phyloP scores from a whole-genome alignment of 2,113 vertebrate species.

The Pluvialis apricaria region DNA sequence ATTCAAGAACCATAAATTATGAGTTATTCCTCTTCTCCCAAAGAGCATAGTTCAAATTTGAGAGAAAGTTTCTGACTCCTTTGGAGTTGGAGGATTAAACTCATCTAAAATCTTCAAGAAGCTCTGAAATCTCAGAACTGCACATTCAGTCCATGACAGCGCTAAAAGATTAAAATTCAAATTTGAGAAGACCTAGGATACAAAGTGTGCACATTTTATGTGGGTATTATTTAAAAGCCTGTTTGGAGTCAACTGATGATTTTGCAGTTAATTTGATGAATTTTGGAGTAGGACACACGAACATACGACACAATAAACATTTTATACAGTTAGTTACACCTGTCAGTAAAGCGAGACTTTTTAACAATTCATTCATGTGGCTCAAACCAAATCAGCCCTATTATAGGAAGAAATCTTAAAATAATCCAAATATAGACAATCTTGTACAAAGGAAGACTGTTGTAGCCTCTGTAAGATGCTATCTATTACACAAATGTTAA shows the following conservation, averaged over 20 bases:
- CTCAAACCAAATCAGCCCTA: not conserved
- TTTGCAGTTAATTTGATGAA: not conserved
- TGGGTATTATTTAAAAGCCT: not conserved
- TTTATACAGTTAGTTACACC: not conserved
- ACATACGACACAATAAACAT: not conserved
- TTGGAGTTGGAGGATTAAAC: not conserved
- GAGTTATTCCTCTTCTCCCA: not conserved
- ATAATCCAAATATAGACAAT: not conserved
- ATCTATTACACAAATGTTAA: not conserved
- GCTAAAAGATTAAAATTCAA: not conserved
- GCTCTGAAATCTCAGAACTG: not conserved
- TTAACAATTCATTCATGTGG: not conserved
- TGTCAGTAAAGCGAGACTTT: not conserved
- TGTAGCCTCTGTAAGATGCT: not conserved
- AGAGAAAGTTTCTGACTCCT: not conserved
- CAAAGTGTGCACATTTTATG: not conserved
- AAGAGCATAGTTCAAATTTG: not conserved
- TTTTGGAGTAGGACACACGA: not conserved
- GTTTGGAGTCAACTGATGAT: not conserved
- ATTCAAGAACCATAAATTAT: not conserved
- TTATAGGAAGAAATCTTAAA: not conserved
- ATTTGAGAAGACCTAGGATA: not conserved
- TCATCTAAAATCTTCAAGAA: not conserved
- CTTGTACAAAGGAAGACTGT: not conserved
- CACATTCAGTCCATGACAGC: not conserved